Conservation (phyloP, 2,888 invertebrate genomes). For the Apodemia duryi region DNA sequence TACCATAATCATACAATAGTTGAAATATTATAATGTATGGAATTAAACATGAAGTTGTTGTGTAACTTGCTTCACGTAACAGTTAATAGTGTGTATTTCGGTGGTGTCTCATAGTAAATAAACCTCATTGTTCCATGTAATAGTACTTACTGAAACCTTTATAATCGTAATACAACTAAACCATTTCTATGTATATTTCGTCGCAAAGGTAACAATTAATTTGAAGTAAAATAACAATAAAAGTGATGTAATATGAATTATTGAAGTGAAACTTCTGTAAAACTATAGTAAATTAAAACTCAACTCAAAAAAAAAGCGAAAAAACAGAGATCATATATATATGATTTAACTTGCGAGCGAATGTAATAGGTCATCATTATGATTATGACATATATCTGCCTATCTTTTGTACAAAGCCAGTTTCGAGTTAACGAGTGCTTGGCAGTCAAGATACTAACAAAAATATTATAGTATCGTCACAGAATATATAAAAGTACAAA, state of each 20-base stretch:
- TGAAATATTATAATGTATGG: neutral
- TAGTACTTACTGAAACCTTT: constrained; percentile 72
- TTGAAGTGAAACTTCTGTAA: no score
- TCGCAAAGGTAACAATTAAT: constrained; percentile 66
- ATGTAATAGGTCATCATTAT: no score
- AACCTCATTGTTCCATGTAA: constrained; percentile 70
- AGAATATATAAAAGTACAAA: no score
- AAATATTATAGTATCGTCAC: no score
- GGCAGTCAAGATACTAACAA: no score
- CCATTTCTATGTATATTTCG: constrained; percentile 68
- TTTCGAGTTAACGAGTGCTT: no score
- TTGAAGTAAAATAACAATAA: neutral
- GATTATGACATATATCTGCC: no score
- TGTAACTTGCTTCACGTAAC: constrained; percentile 41
- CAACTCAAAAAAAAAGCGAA: no score
- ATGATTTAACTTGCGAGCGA: no score
- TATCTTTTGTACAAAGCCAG: no score
- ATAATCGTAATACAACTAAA: constrained; percentile 63
- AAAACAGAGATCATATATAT: no score
- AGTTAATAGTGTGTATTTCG: constrained; percentile 56
- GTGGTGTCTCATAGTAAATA: constrained; percentile 53
- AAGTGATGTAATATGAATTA: neutral
- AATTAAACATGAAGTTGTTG: constrained; percentile 27
- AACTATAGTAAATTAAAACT: no score
- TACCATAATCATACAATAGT: neutral